Evolutionary conservation across 2,888 invertebrate genomes (phyloP).

Genomic region (Trichopria drosophilae): DNA sequence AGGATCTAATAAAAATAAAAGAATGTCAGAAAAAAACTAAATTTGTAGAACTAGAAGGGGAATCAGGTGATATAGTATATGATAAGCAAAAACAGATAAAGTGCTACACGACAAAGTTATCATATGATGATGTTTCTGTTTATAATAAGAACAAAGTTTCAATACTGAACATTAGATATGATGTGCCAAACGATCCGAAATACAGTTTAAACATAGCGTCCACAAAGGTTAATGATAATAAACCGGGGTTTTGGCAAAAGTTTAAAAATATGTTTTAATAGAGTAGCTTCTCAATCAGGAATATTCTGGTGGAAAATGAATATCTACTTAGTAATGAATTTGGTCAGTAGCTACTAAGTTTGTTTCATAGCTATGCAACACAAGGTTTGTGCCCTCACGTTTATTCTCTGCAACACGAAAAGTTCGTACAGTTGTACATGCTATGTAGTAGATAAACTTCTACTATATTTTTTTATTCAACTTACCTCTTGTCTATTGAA

Average conservation of each 20-base stretch:
- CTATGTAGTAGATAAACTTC: too few relatives aligned
- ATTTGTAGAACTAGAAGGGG: slow-evolving; percentile 20
- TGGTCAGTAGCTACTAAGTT: too few relatives aligned
- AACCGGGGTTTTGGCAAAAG: slow-evolving; percentile 15
- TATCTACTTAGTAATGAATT: too few relatives aligned
- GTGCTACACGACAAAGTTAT: slow-evolving; percentile 16
- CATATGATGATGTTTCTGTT: slow-evolving; percentile 14
- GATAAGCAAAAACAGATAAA: slow-evolving; percentile 16
- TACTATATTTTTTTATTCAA: too few relatives aligned
- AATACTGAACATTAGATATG: slow-evolving; percentile 12
- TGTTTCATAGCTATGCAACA: too few relatives aligned
- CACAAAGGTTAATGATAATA: slow-evolving; percentile 17
- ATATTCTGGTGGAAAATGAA: too few relatives aligned
- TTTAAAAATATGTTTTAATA: slow-evolving; percentile 14
- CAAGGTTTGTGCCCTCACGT: too few relatives aligned
- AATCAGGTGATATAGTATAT: slow-evolving; percentile 14
- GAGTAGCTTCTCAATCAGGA: too few relatives aligned
- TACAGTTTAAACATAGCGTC: slow-evolving; percentile 13
- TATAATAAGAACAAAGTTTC: slow-evolving; percentile 13
- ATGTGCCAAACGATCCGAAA: slow-evolving; percentile 15
- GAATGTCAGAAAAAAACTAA: slow-evolving; percentile 21
- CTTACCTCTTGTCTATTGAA: too few relatives aligned
- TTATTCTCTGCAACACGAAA: too few relatives aligned
- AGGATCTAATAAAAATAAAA: slow-evolving; percentile 21
- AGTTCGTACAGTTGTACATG: too few relatives aligned